Evolutionary conservation across 92 coral and sea anemone species (phyloP).

Genomic region (Galaxea fascicularis): DNA sequence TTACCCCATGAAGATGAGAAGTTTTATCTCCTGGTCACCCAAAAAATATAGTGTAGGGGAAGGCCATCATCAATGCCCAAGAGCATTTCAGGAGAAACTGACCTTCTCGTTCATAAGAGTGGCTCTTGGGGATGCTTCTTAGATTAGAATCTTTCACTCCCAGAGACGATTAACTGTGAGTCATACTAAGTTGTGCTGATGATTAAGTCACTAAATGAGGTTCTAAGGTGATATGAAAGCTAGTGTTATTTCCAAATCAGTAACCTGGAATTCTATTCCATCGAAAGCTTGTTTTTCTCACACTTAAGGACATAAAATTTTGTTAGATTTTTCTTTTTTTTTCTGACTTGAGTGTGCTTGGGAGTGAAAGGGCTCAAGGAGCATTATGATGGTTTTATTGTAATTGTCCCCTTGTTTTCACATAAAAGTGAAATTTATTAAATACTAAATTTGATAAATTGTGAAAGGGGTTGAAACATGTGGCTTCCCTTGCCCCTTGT

Average conservation of each 20-base stretch:
- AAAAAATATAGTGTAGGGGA: slow-evolving; percentile 28
- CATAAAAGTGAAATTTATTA: too few relatives aligned
- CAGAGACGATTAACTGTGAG: background rate
- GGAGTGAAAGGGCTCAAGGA: too few relatives aligned
- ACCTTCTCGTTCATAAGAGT: slow-evolving; percentile 52
- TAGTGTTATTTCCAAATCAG: background rate
- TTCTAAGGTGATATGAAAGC: background rate
- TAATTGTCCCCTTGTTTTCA: too few relatives aligned
- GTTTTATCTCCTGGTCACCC: slow-evolving; percentile 60
- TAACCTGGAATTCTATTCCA: background rate
- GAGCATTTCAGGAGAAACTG: slow-evolving; percentile 52
- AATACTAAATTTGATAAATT: background rate
- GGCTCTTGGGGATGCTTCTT: slow-evolving; percentile 46
- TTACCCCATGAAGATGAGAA: slow-evolving; percentile 56
- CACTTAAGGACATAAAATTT: background rate
- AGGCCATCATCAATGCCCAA: slow-evolving; percentile 23
- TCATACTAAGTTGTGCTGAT: background rate
- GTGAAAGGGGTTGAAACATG: too few relatives aligned
- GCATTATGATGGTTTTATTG: too few relatives aligned
- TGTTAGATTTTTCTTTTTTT: too few relatives aligned
- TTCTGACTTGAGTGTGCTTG: too few relatives aligned
- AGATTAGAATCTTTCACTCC: background rate
- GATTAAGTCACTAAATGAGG: too few relatives aligned
- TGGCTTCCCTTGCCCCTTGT: too few relatives aligned
- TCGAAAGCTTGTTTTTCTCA: background rate